phyloP scores from a whole-genome alignment of 2,797 vertebrate genomes.

The Phataginus tricuspis region DNA sequence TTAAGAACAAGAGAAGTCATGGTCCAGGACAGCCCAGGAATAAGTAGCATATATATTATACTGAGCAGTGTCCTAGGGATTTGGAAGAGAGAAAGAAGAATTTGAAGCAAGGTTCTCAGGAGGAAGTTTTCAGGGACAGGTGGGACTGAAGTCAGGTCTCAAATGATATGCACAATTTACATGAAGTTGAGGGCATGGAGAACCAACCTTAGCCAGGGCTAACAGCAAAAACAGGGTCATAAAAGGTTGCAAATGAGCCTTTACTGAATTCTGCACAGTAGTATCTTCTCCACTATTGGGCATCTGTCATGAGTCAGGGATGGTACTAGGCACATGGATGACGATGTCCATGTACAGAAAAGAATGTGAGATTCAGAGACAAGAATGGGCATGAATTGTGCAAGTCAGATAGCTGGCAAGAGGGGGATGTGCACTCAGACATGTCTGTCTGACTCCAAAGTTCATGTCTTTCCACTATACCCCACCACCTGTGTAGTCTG shows the following conservation, averaged over 20 bases:
- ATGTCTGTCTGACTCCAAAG: neutral
- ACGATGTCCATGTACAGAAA: neutral
- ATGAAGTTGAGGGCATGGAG: too few relatives aligned
- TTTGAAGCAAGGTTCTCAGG: neutral
- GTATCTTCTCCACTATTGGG: neutral
- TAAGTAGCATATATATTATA: neutral
- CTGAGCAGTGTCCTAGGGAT: neutral
- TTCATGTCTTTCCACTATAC: accelerated
- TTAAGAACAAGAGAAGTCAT: neutral
- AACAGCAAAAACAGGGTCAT: neutral
- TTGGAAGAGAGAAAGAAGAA: neutral
- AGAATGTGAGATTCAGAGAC: neutral
- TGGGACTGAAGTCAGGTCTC: neutral
- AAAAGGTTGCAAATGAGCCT: neutral
- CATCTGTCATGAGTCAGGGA: neutral
- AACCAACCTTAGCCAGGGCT: neutral
- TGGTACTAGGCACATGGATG: neutral
- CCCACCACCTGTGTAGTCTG: neutral
- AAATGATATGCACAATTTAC: neutral
- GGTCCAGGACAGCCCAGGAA: neutral
- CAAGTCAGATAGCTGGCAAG: neutral
- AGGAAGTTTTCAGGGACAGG: neutral
- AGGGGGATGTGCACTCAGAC: neutral
- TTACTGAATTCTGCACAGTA: neutral
- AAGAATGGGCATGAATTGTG: neutral